These are phyloP conservation scores for Xestoiulus laeticollis DNA, from an alignment of 2,888 invertebrate species.

Conservation along the genomic window DNA sequence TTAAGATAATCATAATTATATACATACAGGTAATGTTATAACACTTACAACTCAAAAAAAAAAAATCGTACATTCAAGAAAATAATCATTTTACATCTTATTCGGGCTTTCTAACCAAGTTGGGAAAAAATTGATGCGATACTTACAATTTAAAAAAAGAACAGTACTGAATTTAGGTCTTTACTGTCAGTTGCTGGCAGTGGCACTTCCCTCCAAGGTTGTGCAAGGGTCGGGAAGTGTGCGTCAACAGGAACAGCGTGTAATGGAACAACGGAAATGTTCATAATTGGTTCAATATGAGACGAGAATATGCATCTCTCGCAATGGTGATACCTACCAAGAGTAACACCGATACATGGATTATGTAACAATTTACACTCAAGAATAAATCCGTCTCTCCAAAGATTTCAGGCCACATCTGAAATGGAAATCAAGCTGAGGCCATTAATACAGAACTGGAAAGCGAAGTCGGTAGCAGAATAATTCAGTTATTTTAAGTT, in stretches of 20 bases:
- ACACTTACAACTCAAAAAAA: neutral
- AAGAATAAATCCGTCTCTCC: neutral
- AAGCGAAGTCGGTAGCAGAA: neutral
- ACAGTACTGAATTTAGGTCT: neutral
- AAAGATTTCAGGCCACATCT: neutral
- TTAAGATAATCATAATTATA: neutral
- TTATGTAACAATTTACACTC: neutral
- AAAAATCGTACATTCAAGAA: neutral
- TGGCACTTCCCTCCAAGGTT: conserved; percentile 15
- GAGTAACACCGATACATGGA: neutral
- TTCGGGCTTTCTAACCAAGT: neutral
- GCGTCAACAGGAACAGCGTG: conserved; percentile 42
- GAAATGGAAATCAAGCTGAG: conserved; percentile 13
- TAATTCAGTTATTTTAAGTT: neutral
- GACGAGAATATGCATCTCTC: neutral
- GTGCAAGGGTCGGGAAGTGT: neutral
- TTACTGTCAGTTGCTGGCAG: neutral
- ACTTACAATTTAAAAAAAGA: conserved; percentile 5
- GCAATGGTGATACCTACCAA: conserved; percentile 44
- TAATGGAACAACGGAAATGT: conserved; percentile 38
- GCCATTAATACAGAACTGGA: neutral
- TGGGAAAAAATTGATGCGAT: neutral
- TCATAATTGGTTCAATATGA: neutral
- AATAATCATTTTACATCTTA: neutral
- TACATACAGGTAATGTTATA: neutral